Base-by-base conservation (phyloP, 2,113 vertebrate species). In the Hippocampus comes region DNA sequence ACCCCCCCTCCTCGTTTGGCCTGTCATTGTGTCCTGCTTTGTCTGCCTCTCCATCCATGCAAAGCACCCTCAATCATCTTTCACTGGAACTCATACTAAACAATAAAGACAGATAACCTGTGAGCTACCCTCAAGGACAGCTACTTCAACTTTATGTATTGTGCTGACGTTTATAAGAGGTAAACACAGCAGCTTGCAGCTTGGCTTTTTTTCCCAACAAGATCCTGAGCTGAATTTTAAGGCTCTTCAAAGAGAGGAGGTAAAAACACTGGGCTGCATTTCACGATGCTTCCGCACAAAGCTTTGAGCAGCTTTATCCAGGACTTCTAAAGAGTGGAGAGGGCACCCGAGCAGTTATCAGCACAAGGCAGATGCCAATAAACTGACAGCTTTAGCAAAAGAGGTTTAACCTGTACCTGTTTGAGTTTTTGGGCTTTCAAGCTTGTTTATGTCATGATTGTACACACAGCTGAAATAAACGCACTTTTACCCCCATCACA, bases 181-280 rank as follows among this genome's bases (percentile, higher is more conserved):
- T 75, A 81, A 81, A 78, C 71, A 79, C 49, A 63, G 63, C 74
- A 64, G 51, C 53, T 71, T 9, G 68, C 48, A 78, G 72, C 30
- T 59, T 48, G 63, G 73, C 73, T 76, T 82, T 12, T 73, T 80
- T 84, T 5, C 75, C 57, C 70, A 78, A 68, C 77, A 17, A 56
- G 75, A 77, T 69, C 78, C 74, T 78, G 83, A 82, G 78, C 89
- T 80, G 87, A 87, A 90, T 89, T 79, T 88, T 84, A 89, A 90
- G 75, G 79, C 73, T 76, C 72, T 87, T 90, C 83, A 91, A 88
- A 89, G 83, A 78, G 76, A 69, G 55, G 72, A 68, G 68, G 34
- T 77, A 71, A 80, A 85, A 75, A 77, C 82, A 66, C 61, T 38
- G 56, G 75, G 77, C 73, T 81, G 25, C 76, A 82, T 87, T 87